A percentile compares a stretch with the other conserved stretches of the same genome.
These are phyloP conservation scores for Drosophila littoralis DNA, from an alignment of 1,140 invertebrate species.

Conservation along the genomic window DNA sequence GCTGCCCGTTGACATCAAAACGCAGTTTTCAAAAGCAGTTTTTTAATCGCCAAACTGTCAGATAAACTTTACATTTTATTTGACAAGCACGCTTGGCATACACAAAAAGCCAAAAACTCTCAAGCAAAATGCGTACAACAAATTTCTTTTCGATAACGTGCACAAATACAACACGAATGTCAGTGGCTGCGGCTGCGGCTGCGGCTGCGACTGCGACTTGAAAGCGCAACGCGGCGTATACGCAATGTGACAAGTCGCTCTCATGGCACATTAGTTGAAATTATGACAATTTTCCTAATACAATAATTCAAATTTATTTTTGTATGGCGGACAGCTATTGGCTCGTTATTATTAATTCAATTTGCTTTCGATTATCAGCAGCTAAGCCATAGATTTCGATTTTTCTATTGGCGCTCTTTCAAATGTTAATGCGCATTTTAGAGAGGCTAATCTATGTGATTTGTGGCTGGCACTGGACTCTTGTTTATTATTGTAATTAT, in stretches of 20 bases:
- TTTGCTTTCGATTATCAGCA: slow-evolving; percentile 74
- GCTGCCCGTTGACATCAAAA: slow-evolving; percentile 59
- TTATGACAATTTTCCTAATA: slow-evolving; percentile 74
- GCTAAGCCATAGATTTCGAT: slow-evolving; percentile 46
- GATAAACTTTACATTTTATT: slow-evolving; percentile 81
- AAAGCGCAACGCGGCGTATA: slow-evolving; percentile 36
- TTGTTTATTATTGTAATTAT: slow-evolving; percentile 59
- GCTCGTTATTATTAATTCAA: slow-evolving; percentile 74
- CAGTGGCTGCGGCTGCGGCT: no score
- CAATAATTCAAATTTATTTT: slow-evolving; percentile 75
- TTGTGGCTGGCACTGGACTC: slow-evolving; percentile 42
- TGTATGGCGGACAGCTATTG: slow-evolving; percentile 56
- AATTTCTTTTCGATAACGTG: slow-evolving; percentile 76
- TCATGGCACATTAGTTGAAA: slow-evolving; percentile 73
- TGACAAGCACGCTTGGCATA: slow-evolving; percentile 75
- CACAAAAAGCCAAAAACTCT: slow-evolving; percentile 47
- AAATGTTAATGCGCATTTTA: slow-evolving; percentile 61
- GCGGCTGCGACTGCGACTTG: slow-evolving; percentile 2
- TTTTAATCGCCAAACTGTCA: slow-evolving; percentile 80
- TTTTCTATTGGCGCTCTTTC: slow-evolving; percentile 34
- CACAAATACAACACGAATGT: slow-evolving; percentile 18
- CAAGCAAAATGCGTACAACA: slow-evolving; percentile 23
- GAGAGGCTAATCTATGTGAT: slow-evolving; percentile 60
- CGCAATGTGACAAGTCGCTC: slow-evolving; percentile 35
- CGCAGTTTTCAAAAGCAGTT: slow-evolving; percentile 67